Evolutionary conservation across 2,113 vertebrate genomes (phyloP).

Genomic region (Circaetus cinerascens): DNA sequence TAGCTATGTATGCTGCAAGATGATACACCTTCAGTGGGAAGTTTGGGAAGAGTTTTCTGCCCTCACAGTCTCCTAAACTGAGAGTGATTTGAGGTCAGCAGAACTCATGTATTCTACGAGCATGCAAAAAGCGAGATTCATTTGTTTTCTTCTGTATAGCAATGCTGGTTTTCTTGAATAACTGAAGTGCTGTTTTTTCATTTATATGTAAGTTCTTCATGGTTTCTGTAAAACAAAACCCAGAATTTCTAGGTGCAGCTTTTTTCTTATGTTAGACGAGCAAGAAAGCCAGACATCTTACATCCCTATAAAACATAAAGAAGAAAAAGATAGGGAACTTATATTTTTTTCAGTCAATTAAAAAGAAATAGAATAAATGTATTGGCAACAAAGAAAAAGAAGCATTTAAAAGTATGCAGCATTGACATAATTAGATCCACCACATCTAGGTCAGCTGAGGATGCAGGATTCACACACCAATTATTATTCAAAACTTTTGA

Average conservation of each 20-base stretch:
- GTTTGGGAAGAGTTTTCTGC: not conserved
- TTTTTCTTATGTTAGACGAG: not conserved
- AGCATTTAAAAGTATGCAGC: not conserved
- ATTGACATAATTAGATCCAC: conserved; percentile 44
- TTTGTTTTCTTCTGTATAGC: not conserved
- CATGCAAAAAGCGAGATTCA: not conserved
- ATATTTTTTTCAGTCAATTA: not conserved
- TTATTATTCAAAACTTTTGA: conserved; percentile 52
- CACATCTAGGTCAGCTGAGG: conserved; percentile 41
- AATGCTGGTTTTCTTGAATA: not conserved
- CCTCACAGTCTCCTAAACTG: not conserved
- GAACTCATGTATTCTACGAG: not conserved
- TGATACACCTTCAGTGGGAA: not conserved
- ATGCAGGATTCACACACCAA: not conserved
- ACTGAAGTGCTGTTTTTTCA: not conserved
- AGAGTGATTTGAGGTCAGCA: not conserved
- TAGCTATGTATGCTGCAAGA: not conserved
- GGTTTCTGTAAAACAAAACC: not conserved
- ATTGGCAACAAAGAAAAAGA: not conserved
- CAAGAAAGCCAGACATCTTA: not conserved
- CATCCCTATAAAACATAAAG: not conserved
- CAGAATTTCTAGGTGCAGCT: not conserved
- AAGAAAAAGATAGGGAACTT: not conserved
- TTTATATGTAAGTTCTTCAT: not conserved
- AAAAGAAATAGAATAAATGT: not conserved